A percentile compares a stretch with the other conserved stretches of the same genome.
phyloP scores from a whole-genome alignment of 2,888 invertebrate genomes.

The Anticlea derivata region DNA sequence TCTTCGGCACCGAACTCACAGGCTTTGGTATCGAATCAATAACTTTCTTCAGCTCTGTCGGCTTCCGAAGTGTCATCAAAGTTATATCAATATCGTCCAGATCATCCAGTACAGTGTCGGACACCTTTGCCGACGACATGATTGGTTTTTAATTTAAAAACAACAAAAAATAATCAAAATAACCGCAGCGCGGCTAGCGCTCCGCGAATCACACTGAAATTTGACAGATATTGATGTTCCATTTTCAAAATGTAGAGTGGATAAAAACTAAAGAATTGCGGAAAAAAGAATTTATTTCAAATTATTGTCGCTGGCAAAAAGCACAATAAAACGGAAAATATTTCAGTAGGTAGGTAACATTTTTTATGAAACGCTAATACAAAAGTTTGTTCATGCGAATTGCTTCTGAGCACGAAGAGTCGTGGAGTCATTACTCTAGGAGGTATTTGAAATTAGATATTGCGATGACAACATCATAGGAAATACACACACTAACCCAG shows the following conservation, averaged over 20 bases:
- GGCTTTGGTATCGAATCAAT: constrained; percentile 77
- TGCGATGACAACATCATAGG: too few relatives aligned
- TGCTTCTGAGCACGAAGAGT: constrained; percentile 34
- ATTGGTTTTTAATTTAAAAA: constrained; percentile 36
- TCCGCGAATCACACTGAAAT: constrained; percentile 46
- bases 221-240: constrained; percentile 51
- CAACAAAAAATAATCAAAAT: constrained; percentile 42
- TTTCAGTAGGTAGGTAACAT: constrained; percentile 16
- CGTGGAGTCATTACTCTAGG: constrained; percentile 27
- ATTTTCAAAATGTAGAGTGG: constrained; percentile 40
- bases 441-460: too few relatives aligned
- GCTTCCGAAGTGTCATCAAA: constrained; percentile 72
- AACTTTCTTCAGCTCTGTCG: constrained; percentile 74
- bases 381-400: constrained; percentile 33
- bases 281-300: constrained; percentile 16
- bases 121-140: constrained; percentile 47
- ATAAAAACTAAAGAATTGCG: constrained; percentile 7
- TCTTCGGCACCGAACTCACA: constrained; percentile 69
- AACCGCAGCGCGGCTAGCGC: constrained; percentile 39
- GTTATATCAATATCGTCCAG: constrained; percentile 58
- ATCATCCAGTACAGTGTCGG: constrained; percentile 53
- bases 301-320: constrained; percentile 7
- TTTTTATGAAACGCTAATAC: constrained; percentile 23
- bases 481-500: too few relatives aligned
- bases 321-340: constrained; percentile 3